Conservation (phyloP, 2,113 vertebrate genomes). For the Colaptes auratus region DNA sequence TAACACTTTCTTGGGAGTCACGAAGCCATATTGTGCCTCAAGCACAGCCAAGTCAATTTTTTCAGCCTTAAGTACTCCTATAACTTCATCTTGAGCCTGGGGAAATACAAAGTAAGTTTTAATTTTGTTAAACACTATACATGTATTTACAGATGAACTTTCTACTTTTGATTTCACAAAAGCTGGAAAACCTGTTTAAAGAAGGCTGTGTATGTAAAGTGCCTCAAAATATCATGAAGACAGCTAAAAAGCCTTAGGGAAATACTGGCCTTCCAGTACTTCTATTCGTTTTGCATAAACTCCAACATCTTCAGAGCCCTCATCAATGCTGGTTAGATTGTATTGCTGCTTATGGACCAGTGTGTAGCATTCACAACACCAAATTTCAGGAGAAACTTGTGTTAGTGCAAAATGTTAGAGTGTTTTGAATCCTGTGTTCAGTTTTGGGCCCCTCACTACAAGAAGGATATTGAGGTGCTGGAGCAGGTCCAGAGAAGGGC, state of each 20-base stretch:
- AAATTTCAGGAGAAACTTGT: neutral
- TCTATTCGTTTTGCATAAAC: neutral
- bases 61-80: slow-evolving; percentile 93
- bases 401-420: neutral
- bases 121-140: slow-evolving; percentile 26
- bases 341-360: neutral
- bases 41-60: slow-evolving; percentile 93
- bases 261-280: neutral
- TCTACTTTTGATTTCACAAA: neutral
- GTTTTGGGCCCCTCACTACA: too few species aligned
- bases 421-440: neutral
- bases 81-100: slow-evolving; percentile 97
- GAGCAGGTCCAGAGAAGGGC: too few species aligned
- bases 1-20: slow-evolving; percentile 90
- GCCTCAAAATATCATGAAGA: neutral
- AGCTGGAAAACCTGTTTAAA: neutral
- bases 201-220: neutral
- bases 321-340: neutral
- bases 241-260: neutral
- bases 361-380: neutral
- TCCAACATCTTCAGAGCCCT: neutral
- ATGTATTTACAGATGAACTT: neutral
- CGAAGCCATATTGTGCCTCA: slow-evolving; percentile 95
- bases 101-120: slow-evolving; percentile 55
- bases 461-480: too few species aligned